Evolutionary conservation across 2,797 vertebrate genomes (phyloP).

Genomic region (Galaxias olidus): DNA sequence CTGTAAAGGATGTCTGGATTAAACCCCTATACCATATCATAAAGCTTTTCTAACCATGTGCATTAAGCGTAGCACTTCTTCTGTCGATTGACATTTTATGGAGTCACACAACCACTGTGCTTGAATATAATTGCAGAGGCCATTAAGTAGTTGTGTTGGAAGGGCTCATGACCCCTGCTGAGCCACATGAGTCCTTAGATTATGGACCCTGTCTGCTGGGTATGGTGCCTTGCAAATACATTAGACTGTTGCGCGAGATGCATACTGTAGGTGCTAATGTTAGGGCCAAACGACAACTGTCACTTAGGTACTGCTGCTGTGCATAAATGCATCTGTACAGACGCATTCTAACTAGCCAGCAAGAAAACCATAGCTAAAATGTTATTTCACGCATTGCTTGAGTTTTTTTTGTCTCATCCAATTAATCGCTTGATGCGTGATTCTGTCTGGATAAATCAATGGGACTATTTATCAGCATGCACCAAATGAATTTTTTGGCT

Average conservation of each 20-base stretch:
- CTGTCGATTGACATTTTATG: conserved; percentile 62
- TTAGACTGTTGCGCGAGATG: conserved; percentile 47
- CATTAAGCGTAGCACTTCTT: conserved; percentile 23
- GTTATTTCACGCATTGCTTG: conserved; percentile 39
- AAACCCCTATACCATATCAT: conserved; percentile 28
- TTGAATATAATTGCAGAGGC: conserved; percentile 64
- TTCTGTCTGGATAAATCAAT: conserved; percentile 63
- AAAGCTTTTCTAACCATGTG: conserved; percentile 29
- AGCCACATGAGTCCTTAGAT: conserved; percentile 60
- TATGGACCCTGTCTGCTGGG: conserved; percentile 48
- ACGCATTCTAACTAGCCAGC: conserved; percentile 45
- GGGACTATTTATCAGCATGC: conserved; percentile 59
- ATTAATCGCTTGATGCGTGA: conserved; percentile 66
- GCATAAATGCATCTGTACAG: conserved; percentile 38
- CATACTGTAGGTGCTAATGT: too few species aligned
- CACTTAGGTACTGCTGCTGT: too few species aligned
- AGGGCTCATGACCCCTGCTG: conserved; percentile 59
- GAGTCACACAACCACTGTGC: conserved; percentile 34
- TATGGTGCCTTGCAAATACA: conserved; percentile 66
- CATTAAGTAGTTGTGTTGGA: conserved; percentile 68
- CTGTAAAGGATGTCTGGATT: conserved; percentile 34
- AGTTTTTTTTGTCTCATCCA: conserved; percentile 63
- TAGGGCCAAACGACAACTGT: too few species aligned
- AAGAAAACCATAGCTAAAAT: conserved; percentile 43
- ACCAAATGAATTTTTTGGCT: conserved; percentile 63